These are phyloP conservation scores for Hypsopygia costalis DNA, from an alignment of 2,888 invertebrate genomes.

Conservation along the genomic window DNA sequence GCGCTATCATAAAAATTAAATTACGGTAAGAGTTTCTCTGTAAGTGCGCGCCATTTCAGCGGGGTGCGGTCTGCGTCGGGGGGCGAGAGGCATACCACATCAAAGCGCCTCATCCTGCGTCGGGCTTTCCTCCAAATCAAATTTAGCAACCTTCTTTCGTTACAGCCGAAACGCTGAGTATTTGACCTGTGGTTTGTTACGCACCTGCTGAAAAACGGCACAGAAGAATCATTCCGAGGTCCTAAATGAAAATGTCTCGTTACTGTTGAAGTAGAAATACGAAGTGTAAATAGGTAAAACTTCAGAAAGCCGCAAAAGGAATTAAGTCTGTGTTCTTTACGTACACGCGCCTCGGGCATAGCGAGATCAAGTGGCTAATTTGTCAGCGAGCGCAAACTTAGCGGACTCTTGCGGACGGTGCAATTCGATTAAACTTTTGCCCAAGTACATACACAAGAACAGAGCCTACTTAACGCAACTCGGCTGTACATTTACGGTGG, in stretches of 20 bases:
- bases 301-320: conserved; percentile 39
- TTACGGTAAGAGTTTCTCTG: conserved; percentile 71
- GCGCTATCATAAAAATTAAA: conserved; percentile 79
- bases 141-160: conserved; percentile 72
- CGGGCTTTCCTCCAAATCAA: conserved; percentile 66
- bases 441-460: conserved; percentile 57
- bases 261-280: conserved; percentile 21
- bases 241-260: too few relatives aligned
- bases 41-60: conserved; percentile 73
- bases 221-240: conserved; percentile 5
- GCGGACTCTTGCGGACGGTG: conserved; percentile 56
- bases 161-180: conserved; percentile 43
- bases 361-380: conserved; percentile 71
- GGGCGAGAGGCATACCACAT: conserved; percentile 59
- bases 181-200: conserved; percentile 31
- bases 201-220: conserved; percentile 24
- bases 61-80: conserved; percentile 32
- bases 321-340: conserved; percentile 52
- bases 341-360: conserved; percentile 49
- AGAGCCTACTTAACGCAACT: conserved; percentile 64
- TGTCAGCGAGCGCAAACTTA: conserved; percentile 65
- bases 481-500: conserved; percentile 56
- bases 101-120: conserved; percentile 63
- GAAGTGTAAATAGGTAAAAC: conserved; percentile 39
- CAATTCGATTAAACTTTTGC: conserved; percentile 76